Conservation (phyloP, 2,888 invertebrate genomes). For the Glaucopsyche alexis region DNA sequence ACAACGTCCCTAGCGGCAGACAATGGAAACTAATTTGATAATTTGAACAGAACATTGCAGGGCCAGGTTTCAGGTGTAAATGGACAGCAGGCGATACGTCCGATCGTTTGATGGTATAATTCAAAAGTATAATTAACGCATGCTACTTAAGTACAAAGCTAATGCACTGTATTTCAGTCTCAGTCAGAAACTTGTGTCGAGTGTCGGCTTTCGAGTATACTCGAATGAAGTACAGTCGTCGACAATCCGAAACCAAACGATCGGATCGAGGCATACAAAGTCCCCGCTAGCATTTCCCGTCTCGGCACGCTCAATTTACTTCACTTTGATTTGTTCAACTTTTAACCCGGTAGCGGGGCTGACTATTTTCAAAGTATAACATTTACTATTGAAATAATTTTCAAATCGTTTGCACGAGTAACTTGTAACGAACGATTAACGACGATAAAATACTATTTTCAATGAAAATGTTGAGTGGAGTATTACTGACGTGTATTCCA, state of each 20-base stretch:
- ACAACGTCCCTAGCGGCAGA: no score
- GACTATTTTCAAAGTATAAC: conserved; percentile 6
- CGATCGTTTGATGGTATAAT: no score
- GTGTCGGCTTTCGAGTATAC: not conserved
- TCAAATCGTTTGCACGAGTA: not conserved
- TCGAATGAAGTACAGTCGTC: not conserved
- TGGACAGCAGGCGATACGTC: no score
- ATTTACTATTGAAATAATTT: not conserved
- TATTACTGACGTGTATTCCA: no score
- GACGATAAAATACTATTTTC: no score
- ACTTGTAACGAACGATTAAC: not conserved
- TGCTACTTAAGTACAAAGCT: no score
- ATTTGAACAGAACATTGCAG: no score
- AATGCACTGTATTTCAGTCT: not conserved
- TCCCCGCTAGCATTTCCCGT: not conserved
- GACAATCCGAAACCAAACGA: not conserved
- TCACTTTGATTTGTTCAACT: conserved; percentile 11
- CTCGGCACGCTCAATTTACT: conserved; percentile 10
- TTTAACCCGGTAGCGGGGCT: not conserved
- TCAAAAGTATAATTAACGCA: no score
- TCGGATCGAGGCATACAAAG: not conserved
- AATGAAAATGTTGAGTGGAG: no score
- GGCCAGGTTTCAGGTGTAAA: no score
- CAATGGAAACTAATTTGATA: no score
- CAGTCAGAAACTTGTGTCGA: not conserved